phyloP scores from a whole-genome alignment of 1,140 invertebrate species.

The Scylla paramamosain region DNA sequence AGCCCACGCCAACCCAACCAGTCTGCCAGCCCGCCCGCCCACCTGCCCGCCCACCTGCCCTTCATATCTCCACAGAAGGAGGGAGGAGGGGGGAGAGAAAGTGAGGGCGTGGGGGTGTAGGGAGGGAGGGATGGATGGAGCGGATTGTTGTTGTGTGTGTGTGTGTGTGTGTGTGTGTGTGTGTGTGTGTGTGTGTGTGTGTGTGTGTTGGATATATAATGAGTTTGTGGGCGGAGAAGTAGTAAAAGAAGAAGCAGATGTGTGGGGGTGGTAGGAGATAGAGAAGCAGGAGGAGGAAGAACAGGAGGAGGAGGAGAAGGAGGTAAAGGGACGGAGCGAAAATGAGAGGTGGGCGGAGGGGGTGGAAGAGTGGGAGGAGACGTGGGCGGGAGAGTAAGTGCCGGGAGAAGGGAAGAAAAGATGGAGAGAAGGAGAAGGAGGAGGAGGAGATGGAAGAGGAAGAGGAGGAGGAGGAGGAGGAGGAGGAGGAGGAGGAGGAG shows the following conservation, averaged over 20 bases:
- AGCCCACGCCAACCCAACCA: not conserved
- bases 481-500: not conserved
- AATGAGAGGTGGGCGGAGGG: not conserved
- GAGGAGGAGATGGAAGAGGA: too few species aligned
- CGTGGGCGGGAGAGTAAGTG: not conserved
- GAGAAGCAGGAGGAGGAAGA: not conserved
- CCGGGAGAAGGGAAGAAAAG: not conserved
- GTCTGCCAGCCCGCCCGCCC: not conserved
- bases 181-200: slow-evolving; percentile 11
- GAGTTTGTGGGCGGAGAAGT: not conserved
- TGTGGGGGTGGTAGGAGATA: not conserved
- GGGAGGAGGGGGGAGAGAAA: not conserved
- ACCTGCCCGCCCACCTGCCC: not conserved
- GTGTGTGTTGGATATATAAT: not conserved
- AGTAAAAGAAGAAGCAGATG: not conserved
- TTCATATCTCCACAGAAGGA: not conserved
- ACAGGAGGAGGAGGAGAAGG: too few species aligned
- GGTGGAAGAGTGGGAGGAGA: not conserved
- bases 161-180: slow-evolving; percentile 20
- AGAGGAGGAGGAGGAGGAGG: not conserved
- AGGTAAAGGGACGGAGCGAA: too few species aligned
- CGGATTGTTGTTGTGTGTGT: not conserved
- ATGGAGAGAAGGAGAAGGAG: not conserved
- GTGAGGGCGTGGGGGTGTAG: not conserved
- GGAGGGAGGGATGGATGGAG: too few species aligned